Conservation (phyloP, 2,888 invertebrate species). For the Plagodis pulveraria region DNA sequence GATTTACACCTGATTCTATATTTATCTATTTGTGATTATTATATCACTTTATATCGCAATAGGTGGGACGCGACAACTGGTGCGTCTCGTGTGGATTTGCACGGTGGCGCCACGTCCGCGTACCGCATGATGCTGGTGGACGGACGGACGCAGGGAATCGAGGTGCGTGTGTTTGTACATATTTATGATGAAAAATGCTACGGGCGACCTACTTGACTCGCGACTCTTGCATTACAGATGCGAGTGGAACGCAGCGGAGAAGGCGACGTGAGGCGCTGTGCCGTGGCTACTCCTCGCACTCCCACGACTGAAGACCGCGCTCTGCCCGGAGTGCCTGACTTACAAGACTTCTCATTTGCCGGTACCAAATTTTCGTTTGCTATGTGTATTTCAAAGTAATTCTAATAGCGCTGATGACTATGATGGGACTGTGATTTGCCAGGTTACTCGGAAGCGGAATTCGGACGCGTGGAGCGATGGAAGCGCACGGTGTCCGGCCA, state of each 20-base stretch:
- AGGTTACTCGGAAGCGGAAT: conserved; percentile 51
- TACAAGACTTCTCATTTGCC: conserved; percentile 56
- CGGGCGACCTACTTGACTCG: not conserved
- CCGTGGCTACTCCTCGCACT: conserved; percentile 40
- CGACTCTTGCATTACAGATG: conserved; percentile 43
- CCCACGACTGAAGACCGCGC: conserved; percentile 46
- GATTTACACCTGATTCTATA: too few relatives aligned
- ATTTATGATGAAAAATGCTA: too few relatives aligned
- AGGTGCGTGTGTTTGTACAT: conserved; percentile 41
- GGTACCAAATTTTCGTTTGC: conserved; percentile 44
- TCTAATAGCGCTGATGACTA: too few relatives aligned
- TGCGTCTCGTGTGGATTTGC: conserved; percentile 59
- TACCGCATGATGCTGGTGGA: conserved; percentile 51
- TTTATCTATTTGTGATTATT: not conserved
- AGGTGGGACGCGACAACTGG: conserved; percentile 70
- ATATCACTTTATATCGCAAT: conserved; percentile 6
- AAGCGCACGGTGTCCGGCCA: conserved; percentile 47
- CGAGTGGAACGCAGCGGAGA: conserved; percentile 58
- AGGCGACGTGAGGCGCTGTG: conserved; percentile 52
- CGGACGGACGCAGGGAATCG: conserved; percentile 52
- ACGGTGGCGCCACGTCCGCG: conserved; percentile 60
- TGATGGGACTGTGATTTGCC: conserved; percentile 15
- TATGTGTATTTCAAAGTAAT: too few relatives aligned
- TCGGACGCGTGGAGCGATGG: conserved; percentile 56
- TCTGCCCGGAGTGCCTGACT: conserved; percentile 63